Evolutionary conservation across 2,888 invertebrate species (phyloP).

Genomic region (Axea sp.): DNA sequence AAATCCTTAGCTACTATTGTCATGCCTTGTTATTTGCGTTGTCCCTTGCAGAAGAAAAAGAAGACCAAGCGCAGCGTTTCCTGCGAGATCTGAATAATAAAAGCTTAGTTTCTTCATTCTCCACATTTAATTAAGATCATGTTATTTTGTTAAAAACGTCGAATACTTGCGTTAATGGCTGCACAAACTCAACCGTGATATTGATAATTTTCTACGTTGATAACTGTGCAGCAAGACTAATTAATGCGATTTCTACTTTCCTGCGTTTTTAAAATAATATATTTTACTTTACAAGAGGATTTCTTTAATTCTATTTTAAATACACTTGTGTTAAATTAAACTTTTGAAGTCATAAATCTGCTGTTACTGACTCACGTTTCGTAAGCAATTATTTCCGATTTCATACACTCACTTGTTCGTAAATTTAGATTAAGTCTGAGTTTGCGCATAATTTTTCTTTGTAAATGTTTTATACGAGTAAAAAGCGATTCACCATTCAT

Average conservation of each 20-base stretch:
- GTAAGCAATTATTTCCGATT: slow-evolving; percentile 20
- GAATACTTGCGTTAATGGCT: not conserved
- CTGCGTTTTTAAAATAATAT: no score
- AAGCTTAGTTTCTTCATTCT: slow-evolving; percentile 1
- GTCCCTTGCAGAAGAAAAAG: slow-evolving; percentile 1
- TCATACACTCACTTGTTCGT: not conserved
- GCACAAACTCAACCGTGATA: not conserved
- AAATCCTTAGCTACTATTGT: slow-evolving; percentile 34
- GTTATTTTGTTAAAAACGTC: not conserved
- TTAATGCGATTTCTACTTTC: no score
- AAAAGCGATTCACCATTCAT: no score
- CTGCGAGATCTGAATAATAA: slow-evolving; percentile 38
- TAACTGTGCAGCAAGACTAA: slow-evolving; percentile 3
- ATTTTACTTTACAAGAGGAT: slow-evolving; percentile 14
- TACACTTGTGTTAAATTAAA: slow-evolving; percentile 26
- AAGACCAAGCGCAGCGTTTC: not conserved
- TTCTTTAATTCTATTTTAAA: slow-evolving; percentile 23
- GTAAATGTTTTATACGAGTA: no score
- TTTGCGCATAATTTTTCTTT: no score
- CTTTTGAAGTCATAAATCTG: slow-evolving; percentile 27
- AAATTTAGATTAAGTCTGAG: no score
- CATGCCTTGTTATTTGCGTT: slow-evolving; percentile 36
- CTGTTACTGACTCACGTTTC: not conserved
- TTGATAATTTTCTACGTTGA: slow-evolving; percentile 10
- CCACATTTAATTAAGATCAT: slow-evolving; percentile 25